A percentile compares a stretch with the other conserved stretches of the same genome.
phyloP scores from a whole-genome alignment of 2,113 vertebrate genomes.

The Octodon degus region DNA sequence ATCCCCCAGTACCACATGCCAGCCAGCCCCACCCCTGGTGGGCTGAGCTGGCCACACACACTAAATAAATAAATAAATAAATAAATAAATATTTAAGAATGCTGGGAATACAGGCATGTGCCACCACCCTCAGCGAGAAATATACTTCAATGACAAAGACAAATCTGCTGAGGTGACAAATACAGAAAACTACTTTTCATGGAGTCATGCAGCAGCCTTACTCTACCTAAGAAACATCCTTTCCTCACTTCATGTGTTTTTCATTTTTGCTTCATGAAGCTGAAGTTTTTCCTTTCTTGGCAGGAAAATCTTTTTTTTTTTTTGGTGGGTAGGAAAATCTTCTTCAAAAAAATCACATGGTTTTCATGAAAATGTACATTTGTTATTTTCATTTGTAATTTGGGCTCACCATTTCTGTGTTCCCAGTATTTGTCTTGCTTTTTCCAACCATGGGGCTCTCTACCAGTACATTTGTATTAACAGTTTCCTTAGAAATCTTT shows the following conservation, averaged over 20 bases:
- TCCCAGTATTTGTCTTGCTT: not conserved
- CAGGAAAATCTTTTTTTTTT: not conserved
- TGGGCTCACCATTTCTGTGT: not conserved
- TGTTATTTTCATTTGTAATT: not conserved
- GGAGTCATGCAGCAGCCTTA: not conserved
- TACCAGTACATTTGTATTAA: not conserved
- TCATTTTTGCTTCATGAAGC: not conserved
- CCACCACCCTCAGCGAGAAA: too few species aligned
- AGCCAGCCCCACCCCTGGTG: too few species aligned
- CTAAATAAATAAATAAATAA: too few species aligned
- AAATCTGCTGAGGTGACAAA: constrained; percentile 12
- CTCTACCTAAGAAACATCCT: not conserved
- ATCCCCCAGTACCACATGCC: too few species aligned
- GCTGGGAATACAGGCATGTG: too few species aligned
- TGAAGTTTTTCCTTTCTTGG: not conserved
- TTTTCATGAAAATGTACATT: not conserved
- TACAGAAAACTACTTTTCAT: not conserved
- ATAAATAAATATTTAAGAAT: too few species aligned
- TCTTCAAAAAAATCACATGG: not conserved
- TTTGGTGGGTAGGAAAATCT: not conserved
- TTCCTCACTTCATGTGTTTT: not conserved
- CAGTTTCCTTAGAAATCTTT: not conserved
- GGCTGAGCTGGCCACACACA: too few species aligned
- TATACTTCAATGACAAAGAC: constrained; percentile 6
- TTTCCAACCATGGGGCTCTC: not conserved